Evolutionary conservation across 2,797 vertebrate genomes (phyloP).

Genomic region (Rallus crepitans): DNA sequence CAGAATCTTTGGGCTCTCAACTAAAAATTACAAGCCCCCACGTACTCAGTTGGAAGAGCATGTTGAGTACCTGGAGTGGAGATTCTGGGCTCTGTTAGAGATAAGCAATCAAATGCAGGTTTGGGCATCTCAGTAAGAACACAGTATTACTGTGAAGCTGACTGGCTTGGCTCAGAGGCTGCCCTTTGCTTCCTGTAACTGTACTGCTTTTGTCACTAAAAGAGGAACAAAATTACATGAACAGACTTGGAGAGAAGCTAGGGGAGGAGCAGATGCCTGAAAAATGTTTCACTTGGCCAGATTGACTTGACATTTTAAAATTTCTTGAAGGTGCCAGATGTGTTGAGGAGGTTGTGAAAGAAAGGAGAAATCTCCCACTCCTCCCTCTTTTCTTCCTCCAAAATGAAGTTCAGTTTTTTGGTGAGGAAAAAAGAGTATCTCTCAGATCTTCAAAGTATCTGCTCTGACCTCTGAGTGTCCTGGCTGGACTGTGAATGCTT

Average conservation of each 20-base stretch:
- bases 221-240: neutral
- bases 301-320: neutral
- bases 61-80: neutral
- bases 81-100: neutral
- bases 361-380: neutral
- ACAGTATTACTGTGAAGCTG: neutral
- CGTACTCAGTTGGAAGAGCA: neutral
- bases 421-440: neutral
- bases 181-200: neutral
- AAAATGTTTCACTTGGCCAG: neutral
- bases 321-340: neutral
- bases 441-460: neutral
- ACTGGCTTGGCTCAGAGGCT: neutral
- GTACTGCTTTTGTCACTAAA: neutral
- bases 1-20: neutral
- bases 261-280: neutral
- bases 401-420: neutral
- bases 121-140: neutral
- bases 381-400: neutral
- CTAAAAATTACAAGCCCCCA: neutral
- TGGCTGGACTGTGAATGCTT: neutral
- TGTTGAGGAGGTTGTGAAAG: conserved; percentile 24
- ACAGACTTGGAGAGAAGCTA: neutral
- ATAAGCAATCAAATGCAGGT: neutral
- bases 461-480: neutral